Percentiles rank a stretch among this genome's conserved stretches.
phyloP scores from a whole-genome alignment of 2,113 vertebrate species.

The Sigmodon hispidus region DNA sequence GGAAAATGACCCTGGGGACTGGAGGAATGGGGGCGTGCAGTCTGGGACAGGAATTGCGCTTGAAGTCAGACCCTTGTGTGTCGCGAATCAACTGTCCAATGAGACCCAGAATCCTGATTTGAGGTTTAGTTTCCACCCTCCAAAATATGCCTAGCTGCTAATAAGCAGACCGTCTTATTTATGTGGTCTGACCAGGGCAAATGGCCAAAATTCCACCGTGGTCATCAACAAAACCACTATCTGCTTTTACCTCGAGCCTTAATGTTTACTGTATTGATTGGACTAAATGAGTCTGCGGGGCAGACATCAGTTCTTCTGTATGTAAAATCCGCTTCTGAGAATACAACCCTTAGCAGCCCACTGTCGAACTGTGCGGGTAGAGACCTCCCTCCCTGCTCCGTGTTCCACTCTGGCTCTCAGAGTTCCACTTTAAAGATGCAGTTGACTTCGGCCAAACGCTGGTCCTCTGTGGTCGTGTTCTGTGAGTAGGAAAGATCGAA shows the following conservation, averaged over 20 bases:
- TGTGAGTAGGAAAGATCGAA: not conserved
- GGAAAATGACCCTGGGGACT: not conserved
- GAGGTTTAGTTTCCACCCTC: conserved; percentile 36
- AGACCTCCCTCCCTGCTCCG: no score
- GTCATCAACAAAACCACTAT: conserved; percentile 70
- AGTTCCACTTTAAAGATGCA: conserved; percentile 44
- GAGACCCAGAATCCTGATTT: not conserved
- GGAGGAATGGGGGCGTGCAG: not conserved
- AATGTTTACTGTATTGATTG: conserved; percentile 63
- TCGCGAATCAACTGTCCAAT: not conserved
- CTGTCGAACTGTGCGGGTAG: not conserved
- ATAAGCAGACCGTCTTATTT: conserved; percentile 49
- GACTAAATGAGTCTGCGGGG: conserved; percentile 48
- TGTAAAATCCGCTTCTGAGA: conserved; percentile 61
- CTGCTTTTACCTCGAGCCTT: conserved; percentile 64
- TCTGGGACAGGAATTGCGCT: not conserved
- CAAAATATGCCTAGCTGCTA: conserved; percentile 30
- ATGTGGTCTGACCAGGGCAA: conserved; percentile 47
- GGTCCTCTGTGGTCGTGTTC: conserved; percentile 6
- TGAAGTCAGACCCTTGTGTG: not conserved
- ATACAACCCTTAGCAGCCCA: not conserved
- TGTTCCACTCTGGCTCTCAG: not conserved
- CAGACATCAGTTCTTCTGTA: not conserved
- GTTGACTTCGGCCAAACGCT: not conserved
- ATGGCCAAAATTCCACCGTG: conserved; percentile 67